phyloP scores from a whole-genome alignment of 2,797 vertebrate species.

The Choloepus didactylus region DNA sequence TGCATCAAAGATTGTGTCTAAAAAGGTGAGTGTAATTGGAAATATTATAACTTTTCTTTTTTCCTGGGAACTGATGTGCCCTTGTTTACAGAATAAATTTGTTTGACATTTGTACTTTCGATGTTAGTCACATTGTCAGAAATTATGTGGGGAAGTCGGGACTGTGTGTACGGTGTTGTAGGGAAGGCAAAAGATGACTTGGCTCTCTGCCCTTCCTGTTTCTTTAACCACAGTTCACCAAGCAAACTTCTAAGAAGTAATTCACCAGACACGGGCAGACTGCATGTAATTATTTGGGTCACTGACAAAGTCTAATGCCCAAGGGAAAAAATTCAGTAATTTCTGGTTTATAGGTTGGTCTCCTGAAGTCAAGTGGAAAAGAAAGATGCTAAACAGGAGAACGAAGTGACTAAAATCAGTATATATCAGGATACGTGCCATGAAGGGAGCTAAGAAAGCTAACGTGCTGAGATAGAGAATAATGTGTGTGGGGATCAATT shows the following conservation, averaged over 20 bases:
- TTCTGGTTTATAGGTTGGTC: not conserved
- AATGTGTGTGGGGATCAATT: not conserved
- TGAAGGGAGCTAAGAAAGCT: not conserved
- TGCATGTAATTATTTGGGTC: not conserved
- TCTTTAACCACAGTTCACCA: not conserved
- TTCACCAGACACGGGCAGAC: not conserved
- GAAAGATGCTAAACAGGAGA: not conserved
- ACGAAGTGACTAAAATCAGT: not conserved
- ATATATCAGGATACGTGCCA: not conserved
- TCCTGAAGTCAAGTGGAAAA: not conserved
- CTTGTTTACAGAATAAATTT: constrained; percentile 10
- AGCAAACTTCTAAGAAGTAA: not conserved
- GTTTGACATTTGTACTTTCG: constrained; percentile 26
- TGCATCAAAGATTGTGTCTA: not conserved
- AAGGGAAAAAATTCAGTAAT: not conserved
- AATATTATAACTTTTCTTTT: not conserved
- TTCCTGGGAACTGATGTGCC: not conserved
- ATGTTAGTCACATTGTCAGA: not conserved
- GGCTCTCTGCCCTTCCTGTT: not conserved
- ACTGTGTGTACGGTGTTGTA: not conserved
- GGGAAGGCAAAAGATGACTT: not conserved
- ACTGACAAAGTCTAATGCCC: constrained; percentile 6
- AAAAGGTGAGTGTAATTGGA: not conserved
- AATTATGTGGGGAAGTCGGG: not conserved
- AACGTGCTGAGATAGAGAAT: not conserved